A percentile compares a stretch with the other conserved stretches of the same genome.
These are phyloP conservation scores for Sapajus apella DNA, from an alignment of 2,113 vertebrate genomes.

Conservation along the genomic window DNA sequence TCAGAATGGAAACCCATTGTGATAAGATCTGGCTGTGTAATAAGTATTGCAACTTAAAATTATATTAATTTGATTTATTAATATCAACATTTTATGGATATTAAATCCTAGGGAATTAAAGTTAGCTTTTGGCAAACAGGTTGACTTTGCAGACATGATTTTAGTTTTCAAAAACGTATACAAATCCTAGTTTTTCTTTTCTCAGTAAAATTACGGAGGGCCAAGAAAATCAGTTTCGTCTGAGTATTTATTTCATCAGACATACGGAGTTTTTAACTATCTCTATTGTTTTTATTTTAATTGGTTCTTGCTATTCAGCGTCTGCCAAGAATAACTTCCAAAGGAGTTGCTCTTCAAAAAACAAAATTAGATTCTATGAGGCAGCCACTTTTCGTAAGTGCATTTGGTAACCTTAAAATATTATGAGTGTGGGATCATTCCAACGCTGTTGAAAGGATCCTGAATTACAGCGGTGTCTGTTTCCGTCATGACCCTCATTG, in stretches of 20 bases:
- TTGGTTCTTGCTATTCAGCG: background rate
- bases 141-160: background rate
- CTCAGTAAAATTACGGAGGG: background rate
- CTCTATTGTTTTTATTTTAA: rapidly evolving
- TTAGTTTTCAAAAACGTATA: background rate
- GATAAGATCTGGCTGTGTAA: background rate
- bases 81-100: background rate
- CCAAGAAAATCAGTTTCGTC: background rate
- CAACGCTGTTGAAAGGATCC: background rate
- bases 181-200: background rate
- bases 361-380: rapidly evolving
- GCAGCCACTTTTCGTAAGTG: rapidly evolving
- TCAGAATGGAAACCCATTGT: background rate
- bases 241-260: rapidly evolving
- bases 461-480: background rate
- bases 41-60: background rate
- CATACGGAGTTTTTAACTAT: rapidly evolving
- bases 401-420: background rate
- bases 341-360: too few species aligned
- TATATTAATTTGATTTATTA: background rate
- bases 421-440: rapidly evolving
- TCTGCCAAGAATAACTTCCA: background rate
- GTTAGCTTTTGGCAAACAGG: background rate
- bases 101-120: background rate
- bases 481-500: background rate